Base-by-base conservation (phyloP, 2,113 vertebrate genomes). In the Grammomys surdaster region DNA sequence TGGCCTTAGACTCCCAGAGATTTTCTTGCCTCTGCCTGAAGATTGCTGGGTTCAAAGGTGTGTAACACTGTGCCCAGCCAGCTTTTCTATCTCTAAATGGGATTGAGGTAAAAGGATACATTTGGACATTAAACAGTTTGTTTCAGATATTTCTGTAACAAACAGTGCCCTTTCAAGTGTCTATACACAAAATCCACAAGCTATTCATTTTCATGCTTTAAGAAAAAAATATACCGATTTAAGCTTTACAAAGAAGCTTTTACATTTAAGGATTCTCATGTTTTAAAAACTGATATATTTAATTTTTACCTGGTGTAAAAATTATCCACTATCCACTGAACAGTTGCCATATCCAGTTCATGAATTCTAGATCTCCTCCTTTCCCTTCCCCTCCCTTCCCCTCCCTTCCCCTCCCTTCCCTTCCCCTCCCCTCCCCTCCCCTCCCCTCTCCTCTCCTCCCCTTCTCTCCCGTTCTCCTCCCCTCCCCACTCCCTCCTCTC, bases 191-290 rank as follows among this genome's bases (percentile, higher is more conserved):
- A 36, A 63, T 46, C 14, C 5, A n/a, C 54, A 28, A 84, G 72
- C 54, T 4, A 3, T 95, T 6, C 75, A 72, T 96, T 94, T 93
- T 89, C 48, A 94, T 90, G 72, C 63, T 33, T 70, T 94, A 72
- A 76, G 48, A 87, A 22, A 65, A 82, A 87, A 78, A 88, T 67
- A 7, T 86, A 82, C 80, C 9, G 1, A 56, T 54, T 76, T 89
- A 14, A 86, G 33, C 78, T 81, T 48, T 40, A 90, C 3, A 43
- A 77, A 86, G 51, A 72, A 5, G 12, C n/a, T 84, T 95, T 91
- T 58, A 84, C 48, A 89, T 73, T 40, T 92, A 78, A 96, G 46
- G 26, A 91, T 13, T 94, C 40, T 84, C 14, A 5, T 0, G n/a
- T 54, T 51, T 91, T 33, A 89, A 89, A 90, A 80, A 69, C 58